phyloP scores from a whole-genome alignment of 2,888 invertebrate genomes.

The Hirtodrosophila trivittata region DNA sequence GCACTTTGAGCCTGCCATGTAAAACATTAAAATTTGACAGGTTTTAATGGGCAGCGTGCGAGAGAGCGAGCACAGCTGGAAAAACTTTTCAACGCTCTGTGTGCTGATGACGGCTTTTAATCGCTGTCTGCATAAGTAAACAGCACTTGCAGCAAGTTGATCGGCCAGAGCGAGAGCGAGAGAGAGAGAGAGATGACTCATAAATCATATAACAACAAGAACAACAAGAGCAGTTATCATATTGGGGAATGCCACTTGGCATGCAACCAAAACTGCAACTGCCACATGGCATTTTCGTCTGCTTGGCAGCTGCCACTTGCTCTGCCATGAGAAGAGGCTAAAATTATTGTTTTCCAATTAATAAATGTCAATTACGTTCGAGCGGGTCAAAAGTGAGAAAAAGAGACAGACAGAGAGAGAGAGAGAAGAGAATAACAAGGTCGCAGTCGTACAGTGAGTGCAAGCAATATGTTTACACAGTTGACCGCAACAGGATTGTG shows the following conservation, averaged over 20 bases:
- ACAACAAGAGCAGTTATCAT: not conserved
- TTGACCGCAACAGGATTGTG: slow-evolving; percentile 61
- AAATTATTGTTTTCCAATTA: slow-evolving; percentile 80
- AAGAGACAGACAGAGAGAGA: slow-evolving; percentile 9
- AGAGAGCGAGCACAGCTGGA: slow-evolving; percentile 42
- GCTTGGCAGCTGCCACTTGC: slow-evolving; percentile 54
- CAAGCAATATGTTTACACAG: slow-evolving; percentile 66
- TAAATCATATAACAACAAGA: slow-evolving; percentile 50
- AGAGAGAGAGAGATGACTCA: slow-evolving; percentile 17
- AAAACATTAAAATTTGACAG: slow-evolving; percentile 79
- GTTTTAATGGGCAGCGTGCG: slow-evolving; percentile 58
- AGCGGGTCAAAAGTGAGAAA: slow-evolving; percentile 39
- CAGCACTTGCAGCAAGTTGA: slow-evolving; percentile 41
- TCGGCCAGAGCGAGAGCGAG: not conserved
- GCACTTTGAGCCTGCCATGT: slow-evolving; percentile 73
- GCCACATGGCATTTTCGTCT: slow-evolving; percentile 11
- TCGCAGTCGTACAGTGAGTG: slow-evolving; percentile 39
- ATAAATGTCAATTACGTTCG: slow-evolving; percentile 76
- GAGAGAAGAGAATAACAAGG: slow-evolving; percentile 13
- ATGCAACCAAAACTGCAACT: slow-evolving; percentile 24
- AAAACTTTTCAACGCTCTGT: slow-evolving; percentile 47
- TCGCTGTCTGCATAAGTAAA: slow-evolving; percentile 61
- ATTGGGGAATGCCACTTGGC: slow-evolving; percentile 22
- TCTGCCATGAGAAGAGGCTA: not conserved
- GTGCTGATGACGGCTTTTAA: slow-evolving; percentile 69